phyloP scores from a whole-genome alignment of 2,113 vertebrate species.

The Equus quagga region DNA sequence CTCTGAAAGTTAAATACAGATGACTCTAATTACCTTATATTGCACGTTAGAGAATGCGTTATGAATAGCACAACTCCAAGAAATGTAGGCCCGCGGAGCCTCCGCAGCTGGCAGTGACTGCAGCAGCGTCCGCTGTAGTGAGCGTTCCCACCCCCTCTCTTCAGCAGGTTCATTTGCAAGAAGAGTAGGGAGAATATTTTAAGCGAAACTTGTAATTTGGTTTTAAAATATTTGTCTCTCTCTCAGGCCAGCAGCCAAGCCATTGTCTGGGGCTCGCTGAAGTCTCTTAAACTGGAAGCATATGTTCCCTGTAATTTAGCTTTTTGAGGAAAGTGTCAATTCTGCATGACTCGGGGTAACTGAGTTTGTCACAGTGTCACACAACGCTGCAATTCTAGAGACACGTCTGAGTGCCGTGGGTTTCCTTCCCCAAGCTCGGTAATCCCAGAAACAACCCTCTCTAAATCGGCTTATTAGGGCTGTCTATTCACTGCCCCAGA shows the following conservation, averaged over 20 bases:
- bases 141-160: neutral
- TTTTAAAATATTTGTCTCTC: conserved; percentile 46
- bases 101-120: conserved; percentile 66
- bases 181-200: neutral
- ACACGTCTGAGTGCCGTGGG: conserved; percentile 52
- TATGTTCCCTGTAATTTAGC: conserved; percentile 46
- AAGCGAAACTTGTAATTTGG: neutral
- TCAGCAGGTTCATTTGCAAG: conserved; percentile 9
- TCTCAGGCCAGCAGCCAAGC: neutral
- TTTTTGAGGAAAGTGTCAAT: conserved; percentile 41
- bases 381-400: conserved; percentile 18
- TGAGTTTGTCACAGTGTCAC: conserved; percentile 70
- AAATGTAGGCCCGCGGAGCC: conserved; percentile 80
- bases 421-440: conserved; percentile 28
- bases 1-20: conserved; percentile 87
- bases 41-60: conserved; percentile 82
- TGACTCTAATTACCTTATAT: conserved; percentile 86
- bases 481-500: conserved; percentile 78
- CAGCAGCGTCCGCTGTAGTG: neutral
- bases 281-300: conserved; percentile 65
- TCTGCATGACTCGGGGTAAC: conserved; percentile 53
- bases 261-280: neutral
- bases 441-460: conserved; percentile 76
- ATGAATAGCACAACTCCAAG: conserved; percentile 80
- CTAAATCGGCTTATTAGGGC: conserved; percentile 80